Base-by-base conservation (phyloP, 2,797 vertebrate genomes). In the Xyrichtys novacula region DNA sequence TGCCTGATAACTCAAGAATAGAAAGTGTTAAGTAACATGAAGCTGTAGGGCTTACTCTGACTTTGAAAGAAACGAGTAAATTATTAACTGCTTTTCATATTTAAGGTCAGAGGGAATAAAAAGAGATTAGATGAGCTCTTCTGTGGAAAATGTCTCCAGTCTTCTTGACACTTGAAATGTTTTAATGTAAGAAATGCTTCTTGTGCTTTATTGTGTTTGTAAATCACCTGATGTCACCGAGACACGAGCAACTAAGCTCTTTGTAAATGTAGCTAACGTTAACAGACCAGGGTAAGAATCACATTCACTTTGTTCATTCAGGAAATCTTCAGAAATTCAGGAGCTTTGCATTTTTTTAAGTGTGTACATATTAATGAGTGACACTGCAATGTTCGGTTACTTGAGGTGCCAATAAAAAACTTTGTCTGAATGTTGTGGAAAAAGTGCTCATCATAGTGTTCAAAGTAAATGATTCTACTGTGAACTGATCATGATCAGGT, bases 91-190 rank as follows among this genome's bases (percentile, higher is more conserved):
- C 57, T 84, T 81, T 83, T 83, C 66, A 80, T 49, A 76, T 56
- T 79, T 74, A 80, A 83, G 85, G 59, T 67, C 3, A 3, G 63
- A 72, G 71, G 68, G 49, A 84, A 77, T 81, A 83, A 87, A 60
- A 74, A 38, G 36, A 20, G 25, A 42, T 40, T 46, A 36, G 54
- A 11, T 52, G 50, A 40, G 47, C 25, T 60, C 54, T 28, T 43
- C 49, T 71, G 49, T 39, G 29, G 31, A 60, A 63, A 52, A 12
- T 42, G 26, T 68, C 65, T 46, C 50, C 3, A 43, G 54, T 58
- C 38, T 62, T 12, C 31, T 68, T 61, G 23, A 50, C 54, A 69
- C 60, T 78, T 84, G 61, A 84, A 74, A 52, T 71, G 40, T 34
- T 73, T 64, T 46, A 50, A 69, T 20, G 42, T 62, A 25, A 28